Conservation (phyloP, 2,113 vertebrate species). For the Limnothrissa miodon region DNA sequence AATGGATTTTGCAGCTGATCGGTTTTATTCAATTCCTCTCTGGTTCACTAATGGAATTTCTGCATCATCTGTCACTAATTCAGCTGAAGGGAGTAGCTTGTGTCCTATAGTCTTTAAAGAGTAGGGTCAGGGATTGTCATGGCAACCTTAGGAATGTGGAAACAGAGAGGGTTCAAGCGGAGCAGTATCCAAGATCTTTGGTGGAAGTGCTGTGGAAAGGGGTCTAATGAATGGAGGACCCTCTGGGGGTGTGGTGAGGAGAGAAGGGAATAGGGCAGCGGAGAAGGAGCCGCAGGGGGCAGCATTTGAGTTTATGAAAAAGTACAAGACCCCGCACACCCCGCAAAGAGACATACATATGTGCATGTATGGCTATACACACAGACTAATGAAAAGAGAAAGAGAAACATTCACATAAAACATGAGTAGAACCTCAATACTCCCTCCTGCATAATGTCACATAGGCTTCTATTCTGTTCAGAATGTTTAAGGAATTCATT, state of each 20-base stretch:
- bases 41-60: background rate
- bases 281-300: background rate
- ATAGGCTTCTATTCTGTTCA: background rate
- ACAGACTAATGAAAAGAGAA: background rate
- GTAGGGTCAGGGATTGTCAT: background rate
- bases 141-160: slow-evolving; percentile 1
- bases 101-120: too few species aligned
- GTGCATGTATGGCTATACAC: background rate
- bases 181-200: too few species aligned
- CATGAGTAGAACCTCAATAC: too few species aligned
- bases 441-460: too few species aligned
- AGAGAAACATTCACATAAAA: too few species aligned
- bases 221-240: background rate
- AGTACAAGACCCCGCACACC: slow-evolving; percentile 1
- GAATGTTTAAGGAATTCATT: background rate
- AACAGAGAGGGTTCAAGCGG: too few species aligned
- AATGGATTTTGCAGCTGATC: background rate
- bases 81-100: too few species aligned
- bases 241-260: background rate
- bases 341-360: background rate
- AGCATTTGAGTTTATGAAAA: background rate
- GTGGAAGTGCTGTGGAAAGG: background rate
- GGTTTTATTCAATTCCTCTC: background rate
- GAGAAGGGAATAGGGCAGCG: background rate
- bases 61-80: too few species aligned